Base-by-base conservation (phyloP, 2,113 vertebrate genomes). In the Stigmatopora nigra region DNA sequence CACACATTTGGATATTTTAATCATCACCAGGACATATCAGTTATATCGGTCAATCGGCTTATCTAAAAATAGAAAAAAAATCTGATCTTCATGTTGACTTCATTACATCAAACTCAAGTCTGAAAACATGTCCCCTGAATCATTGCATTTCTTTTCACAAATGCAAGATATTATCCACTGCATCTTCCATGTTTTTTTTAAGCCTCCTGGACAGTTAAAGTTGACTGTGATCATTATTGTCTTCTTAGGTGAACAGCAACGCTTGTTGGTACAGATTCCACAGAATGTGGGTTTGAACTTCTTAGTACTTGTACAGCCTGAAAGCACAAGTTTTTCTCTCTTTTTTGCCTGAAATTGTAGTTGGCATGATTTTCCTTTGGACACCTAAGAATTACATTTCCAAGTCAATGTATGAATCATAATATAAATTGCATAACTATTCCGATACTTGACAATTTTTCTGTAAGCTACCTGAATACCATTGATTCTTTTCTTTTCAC, bases 111-210 rank as follows among this genome's bases (percentile, higher is more conserved):
- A 78, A 67, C 79, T 88, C 48, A 99, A 91, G 48, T 97, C 92
- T 22, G 95, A 91, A 85, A 99, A 99, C 78, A 93, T 80, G 76
- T 98, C 92, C 36, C 86, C 92, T 0, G 93, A 91, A 63, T 92
- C 86, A 48, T 58, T 89, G 76, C 96, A 99, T 19, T 83, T 89
- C 86, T 84, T 92, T 76, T 96, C 93, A 69, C 96, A 99, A 59
- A 95, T 91, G 1, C 96, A 99, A 0, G 97, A 98, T 0, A 85
- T 94, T 73, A 98, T 92, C 97, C 94, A 98, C 86, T 94, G 92
- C 94, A 99, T 94, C 87, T 92, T 95, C 96, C 97, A 98, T 64
- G 85, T 87, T n/a, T 92, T 90, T 14, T 65, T 90, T 46, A 89
- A 85, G 79, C 93, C 92, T 0, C 80, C 89, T 51, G 91, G 91